phyloP scores from a whole-genome alignment of 2,113 vertebrate genomes.

The Caranx ignobilis region DNA sequence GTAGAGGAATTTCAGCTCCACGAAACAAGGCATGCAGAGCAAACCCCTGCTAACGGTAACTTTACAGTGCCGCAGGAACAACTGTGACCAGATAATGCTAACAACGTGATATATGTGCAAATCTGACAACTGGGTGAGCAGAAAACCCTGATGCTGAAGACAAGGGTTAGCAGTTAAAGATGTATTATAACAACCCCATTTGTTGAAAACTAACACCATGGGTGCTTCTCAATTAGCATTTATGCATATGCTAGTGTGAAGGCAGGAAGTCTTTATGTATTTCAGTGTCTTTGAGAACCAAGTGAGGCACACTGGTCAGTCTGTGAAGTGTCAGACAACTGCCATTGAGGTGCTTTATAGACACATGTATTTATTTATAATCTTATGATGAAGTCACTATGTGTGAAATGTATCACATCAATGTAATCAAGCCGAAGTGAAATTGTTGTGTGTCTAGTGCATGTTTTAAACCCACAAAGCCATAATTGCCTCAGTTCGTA shows the following conservation, averaged over 20 bases:
- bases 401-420: conserved; percentile 14
- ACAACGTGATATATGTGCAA: neutral
- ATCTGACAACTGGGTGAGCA: neutral
- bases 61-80: neutral
- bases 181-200: neutral
- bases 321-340: neutral
- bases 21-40: neutral
- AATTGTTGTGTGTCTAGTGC: neutral
- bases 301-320: no score
- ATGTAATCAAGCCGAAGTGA: conserved; percentile 30
- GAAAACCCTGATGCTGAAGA: neutral
- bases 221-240: neutral
- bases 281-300: no score
- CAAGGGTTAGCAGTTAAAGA: neutral
- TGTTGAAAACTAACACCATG: neutral
- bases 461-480: conserved; percentile 49
- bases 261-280: neutral
- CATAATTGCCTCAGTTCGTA: conserved; percentile 68
- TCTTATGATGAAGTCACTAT: conserved; percentile 14
- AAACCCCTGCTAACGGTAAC: neutral
- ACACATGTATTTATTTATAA: neutral
- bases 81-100: neutral
- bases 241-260: neutral
- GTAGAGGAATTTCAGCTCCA: neutral
- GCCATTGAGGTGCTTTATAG: neutral